Evolutionary conservation across 1,140 invertebrate genomes (phyloP), one percentile per base, ranked within the genome.

Genomic region (Mesaphorura yosii): DNA sequence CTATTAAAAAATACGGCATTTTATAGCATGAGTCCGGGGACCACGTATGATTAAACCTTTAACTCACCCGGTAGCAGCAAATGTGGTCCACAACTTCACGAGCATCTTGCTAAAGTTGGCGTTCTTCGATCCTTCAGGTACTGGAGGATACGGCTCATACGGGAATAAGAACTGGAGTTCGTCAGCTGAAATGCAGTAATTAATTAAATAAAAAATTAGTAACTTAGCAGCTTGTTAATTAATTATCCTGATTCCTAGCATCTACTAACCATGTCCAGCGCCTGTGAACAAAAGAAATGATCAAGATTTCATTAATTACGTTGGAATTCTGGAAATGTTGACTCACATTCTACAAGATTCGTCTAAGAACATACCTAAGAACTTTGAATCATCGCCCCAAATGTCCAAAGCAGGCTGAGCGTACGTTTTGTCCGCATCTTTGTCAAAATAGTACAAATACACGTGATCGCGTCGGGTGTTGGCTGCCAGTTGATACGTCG

Each of bases 121-220:
- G 20, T 49, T 40, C 38, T 44, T 25, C 1, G 55, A 51, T 23
- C 37, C 52, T 17, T 20, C 17, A 15, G 25, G 2, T 38, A 57
- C 49, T 22, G 38, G 15, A 17, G 59, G 59, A 28, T 41, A 61
- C 20, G 38, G 41, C n/a, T 44, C 38, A 42, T 61, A 61, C 7
- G 45, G 49, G 45, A 55, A 58, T 27, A 61, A n/a, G 19, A 54
- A 44, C 19, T 61, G 59, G 10, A 58, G 15, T 25, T 61, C 59
- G 44, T 61, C 59, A 4, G 55, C 46, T 41, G n/a, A 7, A 17
- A 12, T 41, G 7, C n/a, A 41, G 7, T 6, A 17, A 41, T 41
- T 41, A 41, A 41, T 41, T 41, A 17, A 7, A 12, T 10, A 17
- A 20, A 41, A 41, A 34, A 34, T 34, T 34, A n/a, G n/a, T 10